A percentile compares a stretch with the other conserved stretches of the same genome.
Evolutionary conservation across 2,113 vertebrate species (phyloP).

Genomic region (Sylvietta virens): DNA sequence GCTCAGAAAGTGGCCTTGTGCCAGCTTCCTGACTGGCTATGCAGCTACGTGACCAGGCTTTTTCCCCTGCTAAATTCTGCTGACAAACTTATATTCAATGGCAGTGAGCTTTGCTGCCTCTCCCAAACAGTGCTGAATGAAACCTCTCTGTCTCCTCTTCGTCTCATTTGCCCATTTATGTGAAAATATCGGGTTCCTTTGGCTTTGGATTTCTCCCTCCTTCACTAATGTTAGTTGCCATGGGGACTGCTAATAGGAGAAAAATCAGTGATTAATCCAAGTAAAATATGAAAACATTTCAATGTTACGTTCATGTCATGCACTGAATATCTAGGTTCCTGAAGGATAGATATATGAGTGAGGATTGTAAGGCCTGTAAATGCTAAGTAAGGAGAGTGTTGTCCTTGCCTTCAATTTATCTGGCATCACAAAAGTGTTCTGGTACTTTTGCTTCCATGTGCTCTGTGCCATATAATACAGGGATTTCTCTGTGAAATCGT

Average conservation of each 20-base stretch:
- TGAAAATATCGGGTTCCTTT: background rate
- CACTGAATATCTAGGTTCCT: background rate
- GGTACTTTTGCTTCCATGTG: background rate
- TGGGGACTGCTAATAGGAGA: background rate
- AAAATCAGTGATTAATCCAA: background rate
- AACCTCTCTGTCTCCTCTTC: background rate
- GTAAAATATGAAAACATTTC: background rate
- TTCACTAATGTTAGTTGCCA: background rate
- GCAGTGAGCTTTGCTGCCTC: background rate
- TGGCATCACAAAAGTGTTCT: background rate
- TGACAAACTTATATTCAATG: background rate
- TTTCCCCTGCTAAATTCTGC: background rate
- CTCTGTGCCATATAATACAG: background rate
- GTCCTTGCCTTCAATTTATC: background rate
- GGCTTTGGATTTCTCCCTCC: background rate
- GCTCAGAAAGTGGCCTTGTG: background rate
- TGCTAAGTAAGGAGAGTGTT: background rate
- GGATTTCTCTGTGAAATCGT: background rate
- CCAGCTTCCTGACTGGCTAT: background rate
- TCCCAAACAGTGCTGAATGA: background rate
- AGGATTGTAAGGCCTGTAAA: background rate
- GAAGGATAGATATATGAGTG: background rate
- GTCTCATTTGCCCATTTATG: background rate
- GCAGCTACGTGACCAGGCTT: rapidly evolving
- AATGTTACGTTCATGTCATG: background rate